phyloP scores from a whole-genome alignment of 2,888 invertebrate species.

The Pollenia griseotomentosa region DNA sequence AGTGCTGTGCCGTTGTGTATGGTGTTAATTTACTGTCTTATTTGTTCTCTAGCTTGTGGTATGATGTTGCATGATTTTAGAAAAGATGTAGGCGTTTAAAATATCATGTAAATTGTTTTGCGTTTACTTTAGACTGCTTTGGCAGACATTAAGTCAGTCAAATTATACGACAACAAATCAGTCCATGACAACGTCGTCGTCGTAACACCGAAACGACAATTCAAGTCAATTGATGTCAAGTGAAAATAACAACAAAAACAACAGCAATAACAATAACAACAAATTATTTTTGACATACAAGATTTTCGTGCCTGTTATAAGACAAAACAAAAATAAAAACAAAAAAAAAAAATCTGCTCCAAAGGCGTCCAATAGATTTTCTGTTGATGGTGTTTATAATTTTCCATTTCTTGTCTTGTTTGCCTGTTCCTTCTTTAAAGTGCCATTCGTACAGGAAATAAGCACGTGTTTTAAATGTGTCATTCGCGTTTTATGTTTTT shows the following conservation, averaged over 20 bases:
- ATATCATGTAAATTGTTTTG: conserved; percentile 37
- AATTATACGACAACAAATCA: conserved; percentile 19
- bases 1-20: background rate
- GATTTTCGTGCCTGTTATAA: conserved; percentile 12
- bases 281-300: conserved; percentile 21
- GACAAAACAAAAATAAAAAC: too few species aligned
- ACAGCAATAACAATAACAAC: background rate
- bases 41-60: background rate
- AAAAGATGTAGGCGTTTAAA: conserved; percentile 49
- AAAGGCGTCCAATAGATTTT: background rate
- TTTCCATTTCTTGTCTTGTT: background rate
- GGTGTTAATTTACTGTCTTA: background rate
- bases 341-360: background rate
- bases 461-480: conserved; percentile 47
- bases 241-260: background rate
- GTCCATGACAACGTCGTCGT: background rate
- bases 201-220: conserved; percentile 8
- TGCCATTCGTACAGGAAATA: conserved; percentile 39
- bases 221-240: conserved; percentile 41
- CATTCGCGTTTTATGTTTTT: background rate
- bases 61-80: background rate
- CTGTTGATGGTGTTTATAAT: conserved; percentile 3
- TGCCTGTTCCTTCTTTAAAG: conserved; percentile 6
- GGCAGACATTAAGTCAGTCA: conserved; percentile 29
- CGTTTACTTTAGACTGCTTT: conserved; percentile 32